phyloP scores from a whole-genome alignment of 2,113 vertebrate species.

The Orycteropus afer region DNA sequence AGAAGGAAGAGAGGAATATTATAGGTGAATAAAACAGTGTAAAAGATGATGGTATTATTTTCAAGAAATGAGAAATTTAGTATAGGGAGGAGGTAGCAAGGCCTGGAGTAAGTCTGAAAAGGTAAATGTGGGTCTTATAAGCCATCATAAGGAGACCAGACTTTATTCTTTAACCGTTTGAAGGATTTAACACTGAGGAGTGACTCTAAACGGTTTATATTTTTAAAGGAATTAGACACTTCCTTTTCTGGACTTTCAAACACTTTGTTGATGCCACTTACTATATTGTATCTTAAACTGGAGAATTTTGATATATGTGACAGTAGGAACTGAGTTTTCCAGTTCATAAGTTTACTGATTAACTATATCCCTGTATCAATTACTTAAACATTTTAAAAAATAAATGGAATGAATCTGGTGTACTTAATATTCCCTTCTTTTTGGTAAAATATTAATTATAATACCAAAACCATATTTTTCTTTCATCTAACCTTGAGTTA shows the following conservation, averaged over 20 bases:
- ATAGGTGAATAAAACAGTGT: neutral
- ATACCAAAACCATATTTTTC: neutral
- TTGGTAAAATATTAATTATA: slow-evolving; percentile 30
- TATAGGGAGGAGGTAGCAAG: neutral
- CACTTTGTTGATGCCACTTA: neutral
- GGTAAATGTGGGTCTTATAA: neutral
- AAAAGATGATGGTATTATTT: slow-evolving; percentile 41
- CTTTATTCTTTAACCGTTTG: neutral
- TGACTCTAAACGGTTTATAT: neutral
- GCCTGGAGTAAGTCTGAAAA: neutral
- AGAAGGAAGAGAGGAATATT: neutral
- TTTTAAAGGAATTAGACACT: slow-evolving; percentile 20
- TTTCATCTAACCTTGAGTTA: slow-evolving; percentile 19
- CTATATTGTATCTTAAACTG: neutral
- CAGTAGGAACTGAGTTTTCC: neutral
- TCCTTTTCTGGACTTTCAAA: neutral
- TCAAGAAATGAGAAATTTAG: slow-evolving; percentile 9
- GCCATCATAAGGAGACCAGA: neutral
- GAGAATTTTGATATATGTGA: neutral
- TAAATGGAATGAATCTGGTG: neutral
- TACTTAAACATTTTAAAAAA: neutral
- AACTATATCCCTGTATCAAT: neutral
- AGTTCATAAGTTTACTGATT: neutral
- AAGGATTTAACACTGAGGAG: neutral
- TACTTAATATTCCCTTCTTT: slow-evolving; percentile 18